Percentiles rank a stretch among this genome's conserved stretches.
Evolutionary conservation across 2,113 vertebrate species (phyloP).

Genomic region (Gymnobelideus leadbeateri): DNA sequence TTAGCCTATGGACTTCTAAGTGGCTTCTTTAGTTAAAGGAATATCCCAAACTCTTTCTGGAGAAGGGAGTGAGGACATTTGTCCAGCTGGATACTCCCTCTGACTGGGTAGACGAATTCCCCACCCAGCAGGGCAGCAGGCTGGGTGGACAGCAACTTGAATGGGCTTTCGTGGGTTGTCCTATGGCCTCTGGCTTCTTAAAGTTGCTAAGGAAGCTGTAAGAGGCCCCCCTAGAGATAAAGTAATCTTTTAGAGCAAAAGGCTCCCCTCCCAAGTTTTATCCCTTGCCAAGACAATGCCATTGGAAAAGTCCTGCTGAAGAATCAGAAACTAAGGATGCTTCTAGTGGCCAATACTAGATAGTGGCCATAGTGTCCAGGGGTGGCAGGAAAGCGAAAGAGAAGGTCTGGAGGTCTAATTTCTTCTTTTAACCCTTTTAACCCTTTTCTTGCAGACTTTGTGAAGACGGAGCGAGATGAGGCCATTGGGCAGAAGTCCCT

Average conservation of each 20-base stretch:
- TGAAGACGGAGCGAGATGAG: slow-evolving; percentile 95
- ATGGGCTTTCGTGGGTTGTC: neutral
- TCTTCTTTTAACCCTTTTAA: neutral
- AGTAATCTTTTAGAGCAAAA: neutral
- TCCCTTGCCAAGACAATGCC: neutral
- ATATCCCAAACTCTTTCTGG: neutral
- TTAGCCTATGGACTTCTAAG: neutral
- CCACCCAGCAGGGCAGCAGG: neutral
- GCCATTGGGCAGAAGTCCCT: slow-evolving; percentile 84
- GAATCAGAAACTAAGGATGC: neutral
- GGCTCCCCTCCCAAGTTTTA: neutral
- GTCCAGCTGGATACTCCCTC: neutral
- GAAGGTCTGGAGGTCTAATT: neutral
- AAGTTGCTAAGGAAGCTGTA: neutral
- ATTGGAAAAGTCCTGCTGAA: neutral
- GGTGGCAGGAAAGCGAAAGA: neutral
- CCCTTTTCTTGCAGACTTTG: slow-evolving; percentile 90
- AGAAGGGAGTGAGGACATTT: neutral
- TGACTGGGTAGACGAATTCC: slow-evolving; percentile 14
- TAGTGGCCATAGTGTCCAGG: too few relatives aligned
- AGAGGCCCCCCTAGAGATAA: neutral
- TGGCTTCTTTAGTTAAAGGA: neutral
- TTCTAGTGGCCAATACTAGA: neutral
- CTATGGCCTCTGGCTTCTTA: neutral
- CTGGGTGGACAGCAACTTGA: neutral